A percentile compares a stretch with the other conserved stretches of the same genome.
These are phyloP conservation scores for Epinephelus fuscoguttatus DNA, from an alignment of 2,113 vertebrate species.

Conservation along the genomic window DNA sequence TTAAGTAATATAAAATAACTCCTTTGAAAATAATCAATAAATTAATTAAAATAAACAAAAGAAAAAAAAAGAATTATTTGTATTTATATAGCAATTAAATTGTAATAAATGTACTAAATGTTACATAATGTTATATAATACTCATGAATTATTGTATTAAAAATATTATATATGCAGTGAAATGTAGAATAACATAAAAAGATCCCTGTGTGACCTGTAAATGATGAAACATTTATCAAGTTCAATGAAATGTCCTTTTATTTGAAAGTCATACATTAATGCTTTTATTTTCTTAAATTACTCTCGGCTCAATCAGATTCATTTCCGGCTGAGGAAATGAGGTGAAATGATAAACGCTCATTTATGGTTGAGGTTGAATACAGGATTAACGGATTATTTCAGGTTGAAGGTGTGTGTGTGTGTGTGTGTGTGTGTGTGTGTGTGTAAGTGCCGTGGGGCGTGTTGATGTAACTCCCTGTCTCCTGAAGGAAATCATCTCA, in stretches of 20 bases:
- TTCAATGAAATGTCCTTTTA: too few species aligned
- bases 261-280: neutral
- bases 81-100: too few species aligned
- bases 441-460: neutral
- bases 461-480: conserved; percentile 41
- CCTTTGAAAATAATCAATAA: too few species aligned
- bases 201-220: too few species aligned
- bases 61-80: too few species aligned
- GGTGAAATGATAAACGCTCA: neutral
- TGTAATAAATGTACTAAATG: too few species aligned
- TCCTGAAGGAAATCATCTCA: conserved; percentile 27
- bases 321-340: neutral
- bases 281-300: neutral
- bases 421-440: neutral
- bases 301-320: neutral
- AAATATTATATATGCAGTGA: neutral
- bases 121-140: neutral
- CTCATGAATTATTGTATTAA: neutral
- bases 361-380: neutral
- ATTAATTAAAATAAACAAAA: neutral
- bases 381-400: neutral
- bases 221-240: too few species aligned
- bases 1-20: neutral
- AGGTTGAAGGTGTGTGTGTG: neutral
- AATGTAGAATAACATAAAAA: neutral